Evolutionary conservation across 1,140 invertebrate species (phyloP).

Genomic region (Apis dorsata): DNA sequence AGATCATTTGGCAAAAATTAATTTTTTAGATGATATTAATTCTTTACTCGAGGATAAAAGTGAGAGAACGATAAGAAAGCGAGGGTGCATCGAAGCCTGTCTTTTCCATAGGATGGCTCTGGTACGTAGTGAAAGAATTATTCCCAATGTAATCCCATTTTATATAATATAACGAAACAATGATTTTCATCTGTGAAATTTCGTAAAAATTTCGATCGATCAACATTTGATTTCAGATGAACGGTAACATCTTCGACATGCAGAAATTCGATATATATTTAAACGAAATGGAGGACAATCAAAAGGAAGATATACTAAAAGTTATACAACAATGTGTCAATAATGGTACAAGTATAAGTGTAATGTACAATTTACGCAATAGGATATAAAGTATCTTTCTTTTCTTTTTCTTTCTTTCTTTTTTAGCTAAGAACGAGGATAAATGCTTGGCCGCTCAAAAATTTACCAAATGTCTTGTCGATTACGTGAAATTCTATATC

Average conservation of each 20-base stretch:
- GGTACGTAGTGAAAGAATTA: not conserved
- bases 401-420: not conserved
- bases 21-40: not conserved
- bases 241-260: not conserved
- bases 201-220: no score
- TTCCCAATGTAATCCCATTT: not conserved
- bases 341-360: not conserved
- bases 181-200: no score
- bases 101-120: not conserved
- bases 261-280: not conserved
- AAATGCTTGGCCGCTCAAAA: not conserved
- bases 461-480: not conserved
- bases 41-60: not conserved
- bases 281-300: not conserved
- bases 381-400: not conserved
- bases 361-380: not conserved
- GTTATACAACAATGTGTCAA: not conserved
- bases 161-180: not conserved
- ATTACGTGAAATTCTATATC: not conserved
- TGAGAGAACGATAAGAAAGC: not conserved
- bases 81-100: not conserved
- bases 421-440: not conserved
- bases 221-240: slow-evolving; percentile 3
- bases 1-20: no score
- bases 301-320: not conserved